A percentile compares a stretch with the other conserved stretches of the same genome.
Evolutionary conservation across 2,888 invertebrate species (phyloP).

Genomic region (Sylvicola cinctus): DNA sequence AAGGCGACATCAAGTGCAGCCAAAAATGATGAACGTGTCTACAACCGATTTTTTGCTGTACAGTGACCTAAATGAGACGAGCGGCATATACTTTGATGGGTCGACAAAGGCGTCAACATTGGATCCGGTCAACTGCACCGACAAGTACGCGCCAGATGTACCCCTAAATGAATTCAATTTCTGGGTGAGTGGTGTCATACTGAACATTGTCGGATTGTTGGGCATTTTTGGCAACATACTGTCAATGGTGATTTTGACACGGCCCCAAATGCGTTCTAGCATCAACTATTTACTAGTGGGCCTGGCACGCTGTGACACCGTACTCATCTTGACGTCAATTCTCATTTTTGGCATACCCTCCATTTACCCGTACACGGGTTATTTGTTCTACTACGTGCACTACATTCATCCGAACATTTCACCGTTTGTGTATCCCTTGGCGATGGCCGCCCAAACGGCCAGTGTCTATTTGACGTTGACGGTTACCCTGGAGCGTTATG

Average conservation of each 20-base stretch:
- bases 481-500: constrained; percentile 83
- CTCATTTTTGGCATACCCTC: constrained; percentile 73
- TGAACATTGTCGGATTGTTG: constrained; percentile 59
- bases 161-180: constrained; percentile 42
- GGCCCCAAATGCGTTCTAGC: constrained; percentile 89
- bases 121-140: background rate
- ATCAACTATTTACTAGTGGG: constrained; percentile 88
- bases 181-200: constrained; percentile 59
- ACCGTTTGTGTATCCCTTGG: constrained; percentile 60
- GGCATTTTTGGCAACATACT: constrained; percentile 82
- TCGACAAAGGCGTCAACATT: too few species aligned
- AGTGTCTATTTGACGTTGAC: constrained; percentile 82
- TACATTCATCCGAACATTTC: constrained; percentile 63
- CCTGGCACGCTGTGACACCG: constrained; percentile 81
- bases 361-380: constrained; percentile 62
- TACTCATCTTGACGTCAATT: constrained; percentile 69
- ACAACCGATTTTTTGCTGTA: too few species aligned
- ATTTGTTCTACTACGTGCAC: constrained; percentile 56
- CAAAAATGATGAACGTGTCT: too few species aligned
- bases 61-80: too few species aligned
- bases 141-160: constrained; percentile 5
- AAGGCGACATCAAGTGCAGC: too few species aligned
- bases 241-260: constrained; percentile 72
- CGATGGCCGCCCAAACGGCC: constrained; percentile 75
- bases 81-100: too few species aligned